A percentile compares a stretch with the other conserved stretches of the same genome.
phyloP scores from a whole-genome alignment of 2,797 vertebrate genomes.

The Nyctalus aviator region DNA sequence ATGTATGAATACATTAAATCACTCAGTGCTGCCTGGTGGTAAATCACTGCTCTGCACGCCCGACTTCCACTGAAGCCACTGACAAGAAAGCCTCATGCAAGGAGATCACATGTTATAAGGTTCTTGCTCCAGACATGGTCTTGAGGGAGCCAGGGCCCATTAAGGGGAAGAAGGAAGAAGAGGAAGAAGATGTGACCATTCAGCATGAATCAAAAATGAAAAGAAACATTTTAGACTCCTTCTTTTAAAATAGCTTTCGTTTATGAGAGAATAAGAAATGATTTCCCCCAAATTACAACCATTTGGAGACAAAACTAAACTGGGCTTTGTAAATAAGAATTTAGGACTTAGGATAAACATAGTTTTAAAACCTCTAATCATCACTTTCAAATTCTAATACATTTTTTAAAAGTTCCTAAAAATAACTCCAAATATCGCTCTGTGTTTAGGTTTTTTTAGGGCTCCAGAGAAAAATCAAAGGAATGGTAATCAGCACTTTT shows the following conservation, averaged over 20 bases:
- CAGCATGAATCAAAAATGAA: not conserved
- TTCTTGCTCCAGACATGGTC: slow-evolving; percentile 20
- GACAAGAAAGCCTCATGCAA: slow-evolving; percentile 71
- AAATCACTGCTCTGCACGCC: slow-evolving; percentile 62
- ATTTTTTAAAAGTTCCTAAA: slow-evolving; percentile 12
- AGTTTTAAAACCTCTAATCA: slow-evolving; percentile 68
- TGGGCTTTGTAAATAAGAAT: slow-evolving; percentile 67
- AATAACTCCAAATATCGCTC: slow-evolving; percentile 11
- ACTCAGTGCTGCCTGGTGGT: not conserved
- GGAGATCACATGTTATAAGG: slow-evolving; percentile 4
- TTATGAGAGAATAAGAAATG: not conserved
- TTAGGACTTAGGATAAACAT: slow-evolving; percentile 47
- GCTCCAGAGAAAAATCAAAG: slow-evolving; percentile 69
- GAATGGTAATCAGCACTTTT: slow-evolving; percentile 81
- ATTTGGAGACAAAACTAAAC: slow-evolving; percentile 30
- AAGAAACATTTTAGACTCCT: not conserved
- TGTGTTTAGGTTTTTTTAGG: slow-evolving; percentile 64
- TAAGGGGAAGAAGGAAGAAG: not conserved
- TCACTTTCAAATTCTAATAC: slow-evolving; percentile 65
- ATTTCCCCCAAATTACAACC: not conserved
- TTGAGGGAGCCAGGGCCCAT: not conserved
- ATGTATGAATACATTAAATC: slow-evolving; percentile 66
- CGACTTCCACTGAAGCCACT: slow-evolving; percentile 47
- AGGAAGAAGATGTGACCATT: not conserved
- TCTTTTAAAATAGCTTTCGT: slow-evolving; percentile 41